Percentiles rank a stretch among this genome's conserved stretches.
phyloP scores from a whole-genome alignment of 1,140 invertebrate species.

The Tribolium madens region DNA sequence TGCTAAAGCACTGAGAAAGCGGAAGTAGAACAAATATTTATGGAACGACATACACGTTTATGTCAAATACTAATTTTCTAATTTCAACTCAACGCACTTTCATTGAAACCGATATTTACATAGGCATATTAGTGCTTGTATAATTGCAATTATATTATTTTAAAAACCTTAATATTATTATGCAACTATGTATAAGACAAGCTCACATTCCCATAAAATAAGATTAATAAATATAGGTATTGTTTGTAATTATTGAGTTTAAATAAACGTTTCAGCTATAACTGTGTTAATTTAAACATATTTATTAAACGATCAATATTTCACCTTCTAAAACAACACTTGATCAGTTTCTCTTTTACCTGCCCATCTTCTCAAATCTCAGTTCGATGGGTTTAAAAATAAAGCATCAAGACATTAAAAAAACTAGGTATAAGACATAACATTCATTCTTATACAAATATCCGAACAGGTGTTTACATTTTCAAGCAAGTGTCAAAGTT shows the following conservation, averaged over 20 bases:
- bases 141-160: no score
- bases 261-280: neutral
- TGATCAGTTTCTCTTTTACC: constrained; percentile 25
- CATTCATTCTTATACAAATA: neutral
- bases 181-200: no score
- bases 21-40: neutral
- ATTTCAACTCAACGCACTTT: no score
- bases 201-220: no score
- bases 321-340: constrained; percentile 4
- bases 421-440: neutral
- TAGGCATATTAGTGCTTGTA: no score
- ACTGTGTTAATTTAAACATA: neutral
- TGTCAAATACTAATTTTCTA: neutral
- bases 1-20: neutral
- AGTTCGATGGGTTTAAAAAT: neutral
- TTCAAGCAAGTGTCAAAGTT: no score
- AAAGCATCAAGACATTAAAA: neutral
- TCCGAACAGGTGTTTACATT: constrained; percentile 4
- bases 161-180: no score
- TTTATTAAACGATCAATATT: neutral
- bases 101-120: no score
- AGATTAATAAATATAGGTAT: no score
- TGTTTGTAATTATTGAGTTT: no score
- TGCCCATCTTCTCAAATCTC: constrained; percentile 4
- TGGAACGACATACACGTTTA: neutral